These are phyloP conservation scores for Chaetops frenatus DNA, from an alignment of 2,113 vertebrate genomes.

Conservation along the genomic window DNA sequence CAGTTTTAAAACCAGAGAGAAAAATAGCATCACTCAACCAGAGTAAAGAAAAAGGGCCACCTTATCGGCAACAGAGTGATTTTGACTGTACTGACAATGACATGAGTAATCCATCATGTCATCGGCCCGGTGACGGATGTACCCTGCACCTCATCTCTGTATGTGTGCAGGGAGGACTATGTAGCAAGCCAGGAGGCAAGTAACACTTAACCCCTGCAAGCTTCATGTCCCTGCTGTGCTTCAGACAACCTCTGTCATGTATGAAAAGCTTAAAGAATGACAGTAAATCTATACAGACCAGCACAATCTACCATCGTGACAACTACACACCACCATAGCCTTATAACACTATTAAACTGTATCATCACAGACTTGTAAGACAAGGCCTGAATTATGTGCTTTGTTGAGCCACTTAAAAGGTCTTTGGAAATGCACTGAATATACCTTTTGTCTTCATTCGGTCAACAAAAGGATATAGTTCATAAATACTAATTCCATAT, in stretches of 20 bases:
- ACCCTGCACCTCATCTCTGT: constrained; percentile 67
- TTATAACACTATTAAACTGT: constrained; percentile 68
- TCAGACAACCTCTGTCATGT: constrained; percentile 67
- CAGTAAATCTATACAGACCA: constrained; percentile 80
- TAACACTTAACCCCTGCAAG: constrained; percentile 79
- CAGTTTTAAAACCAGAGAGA: constrained; percentile 19
- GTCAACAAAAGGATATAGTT: background rate
- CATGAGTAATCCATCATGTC: constrained; percentile 84
- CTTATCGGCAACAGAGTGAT: constrained; percentile 78
- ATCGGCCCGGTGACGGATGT: constrained; percentile 71
- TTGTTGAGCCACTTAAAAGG: constrained; percentile 30
- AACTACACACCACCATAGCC: constrained; percentile 65
- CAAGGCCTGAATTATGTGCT: constrained; percentile 49
- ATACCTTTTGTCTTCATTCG: background rate
- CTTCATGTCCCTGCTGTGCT: constrained; percentile 67
- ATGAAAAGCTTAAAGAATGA: constrained; percentile 69
- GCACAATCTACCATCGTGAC: constrained; percentile 71
- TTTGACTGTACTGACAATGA: constrained; percentile 80
- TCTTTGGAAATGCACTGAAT: background rate
- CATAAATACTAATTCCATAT: background rate
- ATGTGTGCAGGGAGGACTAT: constrained; percentile 69
- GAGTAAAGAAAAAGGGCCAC: constrained; percentile 63
- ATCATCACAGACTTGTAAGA: constrained; percentile 66
- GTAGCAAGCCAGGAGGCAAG: constrained; percentile 72
- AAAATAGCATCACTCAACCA: constrained; percentile 64